These are phyloP conservation scores for Phyllotreta striolata DNA, from an alignment of 2,888 invertebrate genomes.

Conservation along the genomic window DNA sequence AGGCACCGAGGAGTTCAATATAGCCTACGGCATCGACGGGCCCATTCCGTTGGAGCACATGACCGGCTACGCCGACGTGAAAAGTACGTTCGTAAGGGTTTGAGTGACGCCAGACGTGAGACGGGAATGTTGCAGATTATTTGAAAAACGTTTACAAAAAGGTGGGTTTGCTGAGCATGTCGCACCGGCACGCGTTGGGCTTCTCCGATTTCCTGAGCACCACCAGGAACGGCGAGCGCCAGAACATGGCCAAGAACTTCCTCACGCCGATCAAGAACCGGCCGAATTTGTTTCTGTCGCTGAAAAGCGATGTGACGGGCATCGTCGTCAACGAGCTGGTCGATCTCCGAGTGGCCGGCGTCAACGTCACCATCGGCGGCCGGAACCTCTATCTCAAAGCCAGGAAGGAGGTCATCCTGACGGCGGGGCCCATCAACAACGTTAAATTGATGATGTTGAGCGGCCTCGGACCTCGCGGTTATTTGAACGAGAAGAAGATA, in stretches of 20 bases:
- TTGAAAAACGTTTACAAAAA: conserved; percentile 76
- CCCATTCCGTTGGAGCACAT: conserved; percentile 35
- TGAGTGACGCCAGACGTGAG: no score
- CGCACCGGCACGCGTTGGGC: conserved; percentile 43
- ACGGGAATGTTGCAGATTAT: not conserved
- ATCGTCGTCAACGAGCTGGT: conserved; percentile 60
- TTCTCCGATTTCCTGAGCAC: conserved; percentile 36
- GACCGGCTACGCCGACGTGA: conserved; percentile 15
- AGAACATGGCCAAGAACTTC: conserved; percentile 72
- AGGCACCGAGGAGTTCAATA: conserved; percentile 15
- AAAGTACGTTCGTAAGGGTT: no score
- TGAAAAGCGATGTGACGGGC: conserved; percentile 75
- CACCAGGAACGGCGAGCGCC: conserved; percentile 50
- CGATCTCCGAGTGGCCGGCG: conserved; percentile 63
- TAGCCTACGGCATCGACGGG: conserved; percentile 36
- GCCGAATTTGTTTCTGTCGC: conserved; percentile 76
- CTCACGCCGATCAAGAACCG: conserved; percentile 77
- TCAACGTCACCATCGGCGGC: conserved; percentile 42
- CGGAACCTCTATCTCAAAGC: conserved; percentile 52
- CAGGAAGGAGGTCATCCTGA: conserved; percentile 66
- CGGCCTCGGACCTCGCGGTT: conserved; percentile 63
- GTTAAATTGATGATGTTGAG: conserved; percentile 70
- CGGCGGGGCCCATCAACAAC: conserved; percentile 70
- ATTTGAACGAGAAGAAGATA: conserved; percentile 55
- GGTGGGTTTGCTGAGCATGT: conserved; percentile 79